These are phyloP conservation scores for Erythrolamprus reginae DNA, from an alignment of 2,113 vertebrate genomes.

Conservation along the genomic window DNA sequence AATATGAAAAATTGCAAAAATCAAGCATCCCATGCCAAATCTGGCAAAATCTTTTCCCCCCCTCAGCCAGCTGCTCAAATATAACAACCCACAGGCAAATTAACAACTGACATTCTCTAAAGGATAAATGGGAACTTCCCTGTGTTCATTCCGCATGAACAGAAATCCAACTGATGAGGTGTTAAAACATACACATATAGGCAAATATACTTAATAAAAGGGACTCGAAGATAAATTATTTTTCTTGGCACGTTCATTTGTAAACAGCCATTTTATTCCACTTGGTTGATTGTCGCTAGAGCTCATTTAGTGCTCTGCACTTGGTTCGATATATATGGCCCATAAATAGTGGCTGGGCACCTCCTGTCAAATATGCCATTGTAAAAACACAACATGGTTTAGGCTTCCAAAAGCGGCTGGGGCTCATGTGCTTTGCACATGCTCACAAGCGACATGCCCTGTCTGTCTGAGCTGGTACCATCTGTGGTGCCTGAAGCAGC, in stretches of 20 bases:
- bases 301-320: slow-evolving; percentile 6
- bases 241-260: slow-evolving; percentile 25
- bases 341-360: not conserved
- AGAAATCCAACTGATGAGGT: slow-evolving; percentile 41
- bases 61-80: slow-evolving; percentile 33
- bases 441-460: slow-evolving; percentile 53
- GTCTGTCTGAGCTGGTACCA: slow-evolving; percentile 65
- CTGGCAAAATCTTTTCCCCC: slow-evolving; percentile 43
- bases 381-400: not conserved
- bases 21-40: slow-evolving; percentile 45
- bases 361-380: slow-evolving; percentile 1
- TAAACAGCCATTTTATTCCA: slow-evolving; percentile 35
- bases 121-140: slow-evolving; percentile 36
- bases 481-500: slow-evolving; percentile 69
- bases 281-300: slow-evolving; percentile 32
- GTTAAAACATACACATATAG: slow-evolving; percentile 33
- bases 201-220: slow-evolving; percentile 18
- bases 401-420: slow-evolving; percentile 37
- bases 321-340: slow-evolving; percentile 3
- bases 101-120: slow-evolving; percentile 40
- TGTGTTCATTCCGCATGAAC: slow-evolving; percentile 43
- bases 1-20: slow-evolving; percentile 16
- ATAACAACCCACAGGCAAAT: slow-evolving; percentile 24
- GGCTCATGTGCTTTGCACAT: slow-evolving; percentile 65
- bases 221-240: slow-evolving; percentile 21